Evolutionary conservation across 2,888 invertebrate species (phyloP).

Genomic region (Nephrotoma guestfalica): DNA sequence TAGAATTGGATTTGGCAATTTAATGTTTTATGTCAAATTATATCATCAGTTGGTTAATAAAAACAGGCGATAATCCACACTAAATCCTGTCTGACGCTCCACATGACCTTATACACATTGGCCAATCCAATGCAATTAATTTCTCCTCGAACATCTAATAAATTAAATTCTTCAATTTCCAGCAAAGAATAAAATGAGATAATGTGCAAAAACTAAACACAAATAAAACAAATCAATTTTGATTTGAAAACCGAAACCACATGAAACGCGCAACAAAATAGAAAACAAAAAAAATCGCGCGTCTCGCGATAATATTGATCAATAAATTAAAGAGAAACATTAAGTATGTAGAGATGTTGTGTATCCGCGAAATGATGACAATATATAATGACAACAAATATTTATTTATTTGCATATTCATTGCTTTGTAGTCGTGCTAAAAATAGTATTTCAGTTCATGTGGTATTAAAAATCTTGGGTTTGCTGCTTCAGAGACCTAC

Average conservation of each 20-base stretch:
- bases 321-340: background rate
- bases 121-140: too few relatives aligned
- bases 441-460: background rate
- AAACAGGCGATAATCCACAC: too few relatives aligned
- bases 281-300: background rate
- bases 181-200: background rate
- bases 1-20: too few relatives aligned
- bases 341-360: background rate
- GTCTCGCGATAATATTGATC: background rate
- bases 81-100: too few relatives aligned
- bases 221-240: background rate
- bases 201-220: background rate
- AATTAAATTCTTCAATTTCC: too few relatives aligned
- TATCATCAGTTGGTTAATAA: too few relatives aligned
- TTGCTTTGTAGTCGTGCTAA: background rate
- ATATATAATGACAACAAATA: background rate
- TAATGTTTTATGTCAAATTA: too few relatives aligned
- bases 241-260: background rate
- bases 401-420: background rate
- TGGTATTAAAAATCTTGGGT: background rate
- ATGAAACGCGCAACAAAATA: background rate
- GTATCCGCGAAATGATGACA: background rate
- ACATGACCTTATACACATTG: too few relatives aligned
- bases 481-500: background rate
- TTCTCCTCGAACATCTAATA: too few relatives aligned